Percentiles rank a stretch among this genome's conserved stretches.
phyloP scores from a whole-genome alignment of 2,888 invertebrate species.

The Mechanitis messenoides region DNA sequence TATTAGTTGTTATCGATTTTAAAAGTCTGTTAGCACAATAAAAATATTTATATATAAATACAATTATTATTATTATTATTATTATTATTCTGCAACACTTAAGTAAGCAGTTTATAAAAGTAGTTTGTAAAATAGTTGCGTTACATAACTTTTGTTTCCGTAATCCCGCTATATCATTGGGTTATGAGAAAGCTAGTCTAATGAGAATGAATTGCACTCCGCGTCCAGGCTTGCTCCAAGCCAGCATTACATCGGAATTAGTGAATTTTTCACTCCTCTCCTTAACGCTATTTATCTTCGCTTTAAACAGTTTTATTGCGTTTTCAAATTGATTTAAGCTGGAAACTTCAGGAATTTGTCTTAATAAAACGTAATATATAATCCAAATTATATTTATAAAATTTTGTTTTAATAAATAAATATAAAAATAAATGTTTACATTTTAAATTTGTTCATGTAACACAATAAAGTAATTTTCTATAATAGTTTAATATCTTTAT shows the following conservation, averaged over 20 bases:
- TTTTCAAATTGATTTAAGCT: constrained; percentile 46
- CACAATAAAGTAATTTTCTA: too few relatives aligned
- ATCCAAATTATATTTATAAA: too few relatives aligned
- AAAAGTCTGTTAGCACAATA: too few relatives aligned
- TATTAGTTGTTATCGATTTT: too few relatives aligned
- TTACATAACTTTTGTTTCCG: constrained; percentile 10
- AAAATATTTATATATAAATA: too few relatives aligned
- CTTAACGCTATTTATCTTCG: constrained; percentile 58
- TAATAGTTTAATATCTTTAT: too few relatives aligned
- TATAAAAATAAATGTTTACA: too few relatives aligned
- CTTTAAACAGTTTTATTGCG: constrained; percentile 54
- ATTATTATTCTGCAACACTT: neutral
- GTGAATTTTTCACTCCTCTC: constrained; percentile 63
- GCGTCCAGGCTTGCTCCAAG: constrained; percentile 35
- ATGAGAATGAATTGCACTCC: constrained; percentile 69
- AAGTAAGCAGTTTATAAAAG: neutral
- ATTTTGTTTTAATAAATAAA: too few relatives aligned
- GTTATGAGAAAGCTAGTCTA: constrained; percentile 62
- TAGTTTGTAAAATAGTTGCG: neutral
- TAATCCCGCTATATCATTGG: constrained; percentile 20
- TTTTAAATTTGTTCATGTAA: too few relatives aligned
- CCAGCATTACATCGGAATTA: constrained; percentile 58
- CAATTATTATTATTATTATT: too few relatives aligned
- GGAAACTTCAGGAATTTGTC: constrained; percentile 5
- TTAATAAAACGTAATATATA: constrained; percentile 1